phyloP scores from a whole-genome alignment of 2,113 vertebrate species.

The Galemys pyrenaicus region DNA sequence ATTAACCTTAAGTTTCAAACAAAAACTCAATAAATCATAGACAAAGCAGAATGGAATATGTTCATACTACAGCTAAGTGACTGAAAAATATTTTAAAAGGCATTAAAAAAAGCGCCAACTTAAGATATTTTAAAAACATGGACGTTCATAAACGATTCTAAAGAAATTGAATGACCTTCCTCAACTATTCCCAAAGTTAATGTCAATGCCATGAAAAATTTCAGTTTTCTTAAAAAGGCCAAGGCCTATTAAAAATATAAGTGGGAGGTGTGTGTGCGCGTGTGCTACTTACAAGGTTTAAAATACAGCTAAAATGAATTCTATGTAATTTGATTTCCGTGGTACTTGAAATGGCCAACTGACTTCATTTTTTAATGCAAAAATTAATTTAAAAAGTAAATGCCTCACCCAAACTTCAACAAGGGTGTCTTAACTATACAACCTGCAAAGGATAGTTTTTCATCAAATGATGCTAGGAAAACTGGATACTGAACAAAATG shows the following conservation, averaged over 20 bases:
- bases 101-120: not conserved
- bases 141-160: no score
- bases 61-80: not conserved
- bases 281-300: not conserved
- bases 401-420: not conserved
- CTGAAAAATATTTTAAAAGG: not conserved
- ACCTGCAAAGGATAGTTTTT: not conserved
- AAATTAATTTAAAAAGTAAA: not conserved
- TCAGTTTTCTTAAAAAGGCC: conserved; percentile 4
- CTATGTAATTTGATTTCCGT: not conserved
- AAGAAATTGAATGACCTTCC: not conserved
- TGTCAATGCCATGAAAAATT: not conserved
- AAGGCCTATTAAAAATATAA: conserved; percentile 5
- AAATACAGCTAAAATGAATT: not conserved
- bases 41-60: not conserved
- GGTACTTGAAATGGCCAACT: not conserved
- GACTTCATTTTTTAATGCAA: not conserved
- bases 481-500: not conserved
- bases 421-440: not conserved
- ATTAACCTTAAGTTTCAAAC: not conserved
- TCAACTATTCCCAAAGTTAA: not conserved
- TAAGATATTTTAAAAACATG: no score
- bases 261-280: no score
- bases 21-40: not conserved
- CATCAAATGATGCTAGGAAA: not conserved